A percentile compares a stretch with the other conserved stretches of the same genome.
phyloP scores from a whole-genome alignment of 2,113 vertebrate genomes.

The Ginglymostoma cirratum region DNA sequence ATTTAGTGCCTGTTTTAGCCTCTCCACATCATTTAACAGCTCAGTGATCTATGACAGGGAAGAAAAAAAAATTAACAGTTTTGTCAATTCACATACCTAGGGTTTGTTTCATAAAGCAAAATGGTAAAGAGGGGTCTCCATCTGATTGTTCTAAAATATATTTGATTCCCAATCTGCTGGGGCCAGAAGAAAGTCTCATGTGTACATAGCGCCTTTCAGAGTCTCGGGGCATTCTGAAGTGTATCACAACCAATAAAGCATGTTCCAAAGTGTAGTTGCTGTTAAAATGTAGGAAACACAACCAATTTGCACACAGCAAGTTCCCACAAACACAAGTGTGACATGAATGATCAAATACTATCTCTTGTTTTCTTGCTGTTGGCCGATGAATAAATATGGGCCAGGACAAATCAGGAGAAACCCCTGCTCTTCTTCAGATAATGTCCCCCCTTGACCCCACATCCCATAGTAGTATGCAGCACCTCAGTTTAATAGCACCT shows the following conservation, averaged over 20 bases:
- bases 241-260: not conserved
- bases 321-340: not conserved
- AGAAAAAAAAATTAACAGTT: not conserved
- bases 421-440: not conserved
- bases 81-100: not conserved
- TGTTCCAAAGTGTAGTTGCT: not conserved
- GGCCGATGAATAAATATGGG: not conserved
- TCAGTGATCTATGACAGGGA: conserved; percentile 72
- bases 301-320: not conserved
- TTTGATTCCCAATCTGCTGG: not conserved
- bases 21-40: conserved; percentile 82
- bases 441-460: too few relatives aligned
- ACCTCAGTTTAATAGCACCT: not conserved
- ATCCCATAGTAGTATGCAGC: too few relatives aligned
- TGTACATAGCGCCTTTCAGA: not conserved
- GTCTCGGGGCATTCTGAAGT: not conserved
- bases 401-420: not conserved
- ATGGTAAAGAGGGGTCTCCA: not conserved
- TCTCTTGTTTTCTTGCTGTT: not conserved
- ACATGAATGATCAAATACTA: not conserved
- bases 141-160: not conserved
- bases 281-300: not conserved
- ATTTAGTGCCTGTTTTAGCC: conserved; percentile 82
- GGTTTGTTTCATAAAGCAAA: not conserved
- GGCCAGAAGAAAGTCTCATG: not conserved